Conservation (phyloP, 2,888 invertebrate species). For the Piscicola geometra region DNA sequence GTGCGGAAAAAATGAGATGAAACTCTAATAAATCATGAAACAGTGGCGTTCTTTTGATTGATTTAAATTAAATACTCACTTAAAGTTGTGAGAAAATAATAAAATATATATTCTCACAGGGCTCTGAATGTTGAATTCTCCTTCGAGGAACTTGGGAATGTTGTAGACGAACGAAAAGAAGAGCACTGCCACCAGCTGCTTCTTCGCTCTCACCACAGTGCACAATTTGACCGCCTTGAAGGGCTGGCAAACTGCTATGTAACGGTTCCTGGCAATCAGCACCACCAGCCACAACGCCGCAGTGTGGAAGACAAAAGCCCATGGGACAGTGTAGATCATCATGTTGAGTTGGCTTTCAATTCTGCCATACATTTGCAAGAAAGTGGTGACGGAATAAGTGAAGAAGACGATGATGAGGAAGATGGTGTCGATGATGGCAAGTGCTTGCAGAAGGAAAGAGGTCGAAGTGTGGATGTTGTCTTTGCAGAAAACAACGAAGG, state of each 20-base stretch:
- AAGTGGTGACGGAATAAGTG: constrained; percentile 39
- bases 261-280: constrained; percentile 42
- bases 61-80: neutral
- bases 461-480: constrained; percentile 45
- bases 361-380: constrained; percentile 29
- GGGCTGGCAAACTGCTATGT: constrained; percentile 43
- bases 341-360: neutral
- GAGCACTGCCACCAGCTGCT: constrained; percentile 40
- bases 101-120: neutral
- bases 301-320: constrained; percentile 39
- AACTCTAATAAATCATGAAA: too few species aligned
- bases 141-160: constrained; percentile 38
- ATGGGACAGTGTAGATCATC: constrained; percentile 36
- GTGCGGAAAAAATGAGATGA: too few species aligned
- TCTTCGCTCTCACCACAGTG: constrained; percentile 42
- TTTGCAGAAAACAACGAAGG: constrained; percentile 42
- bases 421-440: constrained; percentile 42
- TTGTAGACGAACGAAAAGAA: constrained; percentile 40
- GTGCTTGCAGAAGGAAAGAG: constrained; percentile 44
- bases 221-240: constrained; percentile 42
- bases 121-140: neutral
- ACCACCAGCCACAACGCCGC: constrained; percentile 44
- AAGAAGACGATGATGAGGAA: constrained; percentile 41
- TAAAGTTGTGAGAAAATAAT: neutral
- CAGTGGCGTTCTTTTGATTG: neutral